Evolutionary conservation across 2,113 vertebrate genomes (phyloP).

Genomic region (Chaetorhynchus papuensis): DNA sequence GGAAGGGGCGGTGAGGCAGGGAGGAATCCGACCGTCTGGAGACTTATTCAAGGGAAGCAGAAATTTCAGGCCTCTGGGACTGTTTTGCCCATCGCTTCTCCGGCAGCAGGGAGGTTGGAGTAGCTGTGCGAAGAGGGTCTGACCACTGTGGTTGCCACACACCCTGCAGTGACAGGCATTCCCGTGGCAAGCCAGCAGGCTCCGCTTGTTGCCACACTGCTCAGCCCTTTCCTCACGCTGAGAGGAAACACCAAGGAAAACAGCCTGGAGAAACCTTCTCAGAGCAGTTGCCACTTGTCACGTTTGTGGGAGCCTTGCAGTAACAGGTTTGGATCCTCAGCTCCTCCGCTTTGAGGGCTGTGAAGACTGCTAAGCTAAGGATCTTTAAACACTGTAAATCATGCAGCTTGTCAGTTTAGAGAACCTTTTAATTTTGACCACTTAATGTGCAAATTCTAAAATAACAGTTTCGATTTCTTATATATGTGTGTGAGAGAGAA

Average conservation of each 20-base stretch:
- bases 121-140: neutral
- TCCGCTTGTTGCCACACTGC: neutral
- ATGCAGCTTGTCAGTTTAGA: neutral
- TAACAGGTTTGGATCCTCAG: slow-evolving; percentile 7
- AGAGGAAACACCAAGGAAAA: slow-evolving; percentile 33
- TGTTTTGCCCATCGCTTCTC: slow-evolving; percentile 17
- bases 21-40: slow-evolving; percentile 24
- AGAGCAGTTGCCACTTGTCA: neutral
- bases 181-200: neutral
- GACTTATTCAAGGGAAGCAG: slow-evolving; percentile 44
- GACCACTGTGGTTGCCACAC: neutral
- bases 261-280: slow-evolving; percentile 1
- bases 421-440: slow-evolving; percentile 30
- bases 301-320: neutral
- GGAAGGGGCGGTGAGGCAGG: slow-evolving; percentile 24
- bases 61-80: slow-evolving; percentile 34
- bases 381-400: slow-evolving; percentile 1
- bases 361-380: neutral
- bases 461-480: slow-evolving; percentile 1
- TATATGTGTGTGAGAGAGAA: neutral
- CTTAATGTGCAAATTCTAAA: slow-evolving; percentile 24
- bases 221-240: neutral
- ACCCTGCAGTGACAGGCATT: slow-evolving; percentile 16
- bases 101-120: neutral
- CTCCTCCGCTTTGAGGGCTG: neutral